Percentiles rank a stretch among this genome's conserved stretches.
Evolutionary conservation across 2,797 vertebrate genomes (phyloP).

Genomic region (Crocodylus rhombifer): DNA sequence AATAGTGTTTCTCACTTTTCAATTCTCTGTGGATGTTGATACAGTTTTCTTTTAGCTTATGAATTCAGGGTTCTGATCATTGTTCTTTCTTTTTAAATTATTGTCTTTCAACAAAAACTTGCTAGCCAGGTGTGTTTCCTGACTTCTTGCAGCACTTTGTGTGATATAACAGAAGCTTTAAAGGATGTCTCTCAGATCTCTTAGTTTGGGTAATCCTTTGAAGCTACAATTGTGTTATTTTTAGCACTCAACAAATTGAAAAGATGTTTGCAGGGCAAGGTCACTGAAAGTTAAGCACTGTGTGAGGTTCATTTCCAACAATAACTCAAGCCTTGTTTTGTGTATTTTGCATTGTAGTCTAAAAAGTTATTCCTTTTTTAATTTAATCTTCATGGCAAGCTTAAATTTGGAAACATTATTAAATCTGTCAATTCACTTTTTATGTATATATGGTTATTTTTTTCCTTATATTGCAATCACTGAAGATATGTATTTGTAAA

Average conservation of each 20-base stretch:
- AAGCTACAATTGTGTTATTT: slow-evolving; percentile 69
- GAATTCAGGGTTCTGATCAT: background rate
- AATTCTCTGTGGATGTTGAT: background rate
- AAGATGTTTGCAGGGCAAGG: slow-evolving; percentile 59
- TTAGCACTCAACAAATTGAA: slow-evolving; percentile 58
- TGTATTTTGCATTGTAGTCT: slow-evolving; percentile 37
- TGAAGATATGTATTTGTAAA: slow-evolving; percentile 63
- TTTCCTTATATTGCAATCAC: slow-evolving; percentile 43
- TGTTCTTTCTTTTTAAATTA: background rate
- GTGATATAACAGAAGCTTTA: background rate
- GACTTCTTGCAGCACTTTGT: background rate
- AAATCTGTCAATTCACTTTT: slow-evolving; percentile 53
- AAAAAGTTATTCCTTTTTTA: slow-evolving; percentile 52
- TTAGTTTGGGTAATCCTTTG: slow-evolving; percentile 50
- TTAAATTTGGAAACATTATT: slow-evolving; percentile 71
- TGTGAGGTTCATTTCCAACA: slow-evolving; percentile 71
- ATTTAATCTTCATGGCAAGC: background rate
- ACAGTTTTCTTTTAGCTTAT: background rate
- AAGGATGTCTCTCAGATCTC: slow-evolving; percentile 48
- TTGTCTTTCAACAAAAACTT: slow-evolving; percentile 25
- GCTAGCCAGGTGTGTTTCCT: background rate
- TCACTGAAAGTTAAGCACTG: slow-evolving; percentile 71
- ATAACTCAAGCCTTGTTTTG: slow-evolving; percentile 64
- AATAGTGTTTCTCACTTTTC: background rate
- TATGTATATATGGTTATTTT: slow-evolving; percentile 56